Evolutionary conservation across 2,888 invertebrate species (phyloP).

Genomic region (Conops quadrifasciatus): DNA sequence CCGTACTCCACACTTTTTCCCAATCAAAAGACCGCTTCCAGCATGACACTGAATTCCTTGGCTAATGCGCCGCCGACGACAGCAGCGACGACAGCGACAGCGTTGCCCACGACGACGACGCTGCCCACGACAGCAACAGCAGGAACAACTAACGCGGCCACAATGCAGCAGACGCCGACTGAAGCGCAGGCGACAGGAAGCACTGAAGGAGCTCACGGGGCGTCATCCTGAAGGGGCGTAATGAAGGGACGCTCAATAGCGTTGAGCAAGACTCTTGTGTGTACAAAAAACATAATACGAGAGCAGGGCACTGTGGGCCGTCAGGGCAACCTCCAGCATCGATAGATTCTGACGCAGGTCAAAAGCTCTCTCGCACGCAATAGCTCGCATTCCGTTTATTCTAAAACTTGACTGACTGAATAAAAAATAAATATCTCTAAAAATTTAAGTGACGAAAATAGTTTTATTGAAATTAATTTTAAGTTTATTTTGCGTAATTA

Average conservation of each 20-base stretch:
- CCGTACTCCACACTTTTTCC: conserved; percentile 76
- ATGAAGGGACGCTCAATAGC: too few species aligned
- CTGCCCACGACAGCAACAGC: conserved; percentile 17
- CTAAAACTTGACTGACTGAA: conserved; percentile 25
- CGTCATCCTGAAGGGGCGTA: background rate
- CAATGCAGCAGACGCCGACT: conserved; percentile 28
- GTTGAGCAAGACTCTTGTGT: too few species aligned
- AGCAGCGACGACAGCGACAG: conserved; percentile 34
- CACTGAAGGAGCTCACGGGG: background rate
- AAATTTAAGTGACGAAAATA: conserved; percentile 24
- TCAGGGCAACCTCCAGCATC: background rate
- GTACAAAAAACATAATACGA: background rate
- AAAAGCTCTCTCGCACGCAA: too few species aligned
- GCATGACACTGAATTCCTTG: conserved; percentile 51
- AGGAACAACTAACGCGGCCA: conserved; percentile 21
- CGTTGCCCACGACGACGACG: conserved; percentile 39
- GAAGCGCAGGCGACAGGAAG: conserved; percentile 35
- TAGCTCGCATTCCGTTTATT: background rate
- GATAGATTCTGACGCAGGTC: background rate
- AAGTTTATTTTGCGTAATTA: background rate
- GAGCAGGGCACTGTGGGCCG: background rate
- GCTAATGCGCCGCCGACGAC: conserved; percentile 46
- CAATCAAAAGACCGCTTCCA: conserved; percentile 61
- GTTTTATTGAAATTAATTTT: conserved; percentile 18
- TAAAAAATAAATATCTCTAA: background rate